These are phyloP conservation scores for Aegithalos caudatus DNA, from an alignment of 2,113 vertebrate species.

Conservation along the genomic window DNA sequence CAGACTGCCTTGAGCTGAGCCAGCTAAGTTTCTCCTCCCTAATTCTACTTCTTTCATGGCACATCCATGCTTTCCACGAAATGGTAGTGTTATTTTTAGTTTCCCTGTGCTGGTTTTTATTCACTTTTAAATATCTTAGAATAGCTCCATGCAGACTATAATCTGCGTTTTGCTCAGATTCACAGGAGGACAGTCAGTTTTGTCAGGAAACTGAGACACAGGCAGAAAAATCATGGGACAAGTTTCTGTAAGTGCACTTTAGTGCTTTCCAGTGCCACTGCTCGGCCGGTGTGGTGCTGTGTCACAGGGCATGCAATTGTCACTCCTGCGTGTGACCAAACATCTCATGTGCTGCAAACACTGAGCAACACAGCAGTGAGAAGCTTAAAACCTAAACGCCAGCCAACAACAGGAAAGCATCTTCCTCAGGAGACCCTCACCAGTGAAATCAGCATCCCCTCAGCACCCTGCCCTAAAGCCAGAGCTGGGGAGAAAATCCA, in stretches of 20 bases:
- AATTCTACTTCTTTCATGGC: neutral
- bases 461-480: neutral
- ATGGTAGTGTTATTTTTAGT: constrained; percentile 15
- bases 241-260: neutral
- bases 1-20: neutral
- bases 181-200: neutral
- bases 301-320: fast-evolving
- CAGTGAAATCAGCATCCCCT: neutral
- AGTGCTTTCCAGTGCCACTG: neutral
- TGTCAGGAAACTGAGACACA: neutral
- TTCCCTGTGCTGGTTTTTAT: neutral
- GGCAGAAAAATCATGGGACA: neutral
- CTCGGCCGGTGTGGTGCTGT: neutral
- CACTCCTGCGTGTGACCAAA: neutral
- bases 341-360: neutral
- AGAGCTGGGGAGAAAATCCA: neutral
- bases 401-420: neutral
- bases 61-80: neutral
- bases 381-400: neutral
- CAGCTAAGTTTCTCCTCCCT: neutral
- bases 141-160: neutral
- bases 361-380: fast-evolving
- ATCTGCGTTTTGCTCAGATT: neutral
- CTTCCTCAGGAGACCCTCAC: neutral
- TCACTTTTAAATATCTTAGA: neutral